Evolutionary conservation across 2,113 vertebrate genomes (phyloP).

Genomic region (Corythaixoides concolor): DNA sequence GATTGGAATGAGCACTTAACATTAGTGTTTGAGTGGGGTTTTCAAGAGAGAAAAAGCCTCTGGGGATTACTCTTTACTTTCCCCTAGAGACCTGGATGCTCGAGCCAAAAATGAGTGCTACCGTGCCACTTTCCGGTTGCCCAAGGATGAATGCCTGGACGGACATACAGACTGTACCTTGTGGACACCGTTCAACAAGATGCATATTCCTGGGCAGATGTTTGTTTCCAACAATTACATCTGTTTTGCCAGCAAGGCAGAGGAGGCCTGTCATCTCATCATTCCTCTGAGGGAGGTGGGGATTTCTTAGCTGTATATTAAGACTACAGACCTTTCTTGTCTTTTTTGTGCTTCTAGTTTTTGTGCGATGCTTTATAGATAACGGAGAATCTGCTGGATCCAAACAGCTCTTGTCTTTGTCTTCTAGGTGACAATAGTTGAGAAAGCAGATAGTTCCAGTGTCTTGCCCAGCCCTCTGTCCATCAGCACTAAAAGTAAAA

Average conservation of each 20-base stretch:
- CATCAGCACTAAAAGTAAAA: constrained; percentile 97
- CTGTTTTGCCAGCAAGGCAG: constrained; percentile 93
- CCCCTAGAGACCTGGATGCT: constrained; percentile 89
- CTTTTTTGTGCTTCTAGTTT: background rate
- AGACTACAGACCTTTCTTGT: background rate
- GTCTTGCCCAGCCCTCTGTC: constrained; percentile 94
- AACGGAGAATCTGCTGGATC: background rate
- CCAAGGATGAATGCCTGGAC: constrained; percentile 90
- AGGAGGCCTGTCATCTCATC: constrained; percentile 92
- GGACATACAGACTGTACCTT: constrained; percentile 96
- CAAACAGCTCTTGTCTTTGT: background rate
- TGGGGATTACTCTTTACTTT: background rate
- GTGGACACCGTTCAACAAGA: constrained; percentile 95
- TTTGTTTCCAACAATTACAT: constrained; percentile 98
- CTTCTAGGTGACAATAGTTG: constrained; percentile 91
- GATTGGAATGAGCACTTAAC: background rate
- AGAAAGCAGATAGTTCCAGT: constrained; percentile 95
- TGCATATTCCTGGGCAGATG: constrained; percentile 93
- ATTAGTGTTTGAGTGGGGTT: background rate
- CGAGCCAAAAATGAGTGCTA: constrained; percentile 95
- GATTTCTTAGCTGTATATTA: background rate
- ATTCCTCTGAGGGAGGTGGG: constrained; percentile 94
- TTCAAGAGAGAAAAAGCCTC: background rate
- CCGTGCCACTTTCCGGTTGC: constrained; percentile 87
- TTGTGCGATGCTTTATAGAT: background rate